Evolutionary conservation across 2,888 invertebrate species (phyloP).

Genomic region (Eucera pruinosa): DNA sequence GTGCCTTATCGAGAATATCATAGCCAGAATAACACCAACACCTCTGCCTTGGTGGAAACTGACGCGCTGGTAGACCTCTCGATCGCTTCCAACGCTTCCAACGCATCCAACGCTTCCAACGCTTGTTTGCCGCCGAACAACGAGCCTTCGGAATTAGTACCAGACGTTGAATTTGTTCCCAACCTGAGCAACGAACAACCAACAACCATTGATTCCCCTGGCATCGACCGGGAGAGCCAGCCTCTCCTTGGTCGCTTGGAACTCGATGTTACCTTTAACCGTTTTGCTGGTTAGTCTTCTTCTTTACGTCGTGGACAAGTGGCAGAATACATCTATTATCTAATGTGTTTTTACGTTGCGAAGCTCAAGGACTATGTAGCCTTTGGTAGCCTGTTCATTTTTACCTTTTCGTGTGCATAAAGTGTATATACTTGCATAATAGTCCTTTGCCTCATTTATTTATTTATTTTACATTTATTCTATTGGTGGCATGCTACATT

Average conservation of each 20-base stretch:
- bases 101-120: slow-evolving; percentile 61
- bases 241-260: slow-evolving; percentile 94
- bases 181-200: slow-evolving; percentile 86
- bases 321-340: too few species aligned
- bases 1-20: slow-evolving; percentile 84
- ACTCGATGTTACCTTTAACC: slow-evolving; percentile 91
- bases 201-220: slow-evolving; percentile 92
- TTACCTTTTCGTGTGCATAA: too few species aligned
- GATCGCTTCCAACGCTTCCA: slow-evolving; percentile 66
- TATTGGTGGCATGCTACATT: too few species aligned
- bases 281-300: slow-evolving; percentile 91
- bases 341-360: too few species aligned
- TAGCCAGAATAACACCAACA: slow-evolving; percentile 80
- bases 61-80: slow-evolving; percentile 82
- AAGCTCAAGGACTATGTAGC: too few species aligned
- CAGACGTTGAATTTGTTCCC: slow-evolving; percentile 91
- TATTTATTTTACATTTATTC: too few species aligned
- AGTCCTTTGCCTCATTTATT: too few species aligned
- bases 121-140: slow-evolving; percentile 67
- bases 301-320: too few species aligned
- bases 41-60: slow-evolving; percentile 77
- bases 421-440: too few species aligned
- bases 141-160: slow-evolving; percentile 84
- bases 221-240: slow-evolving; percentile 95
- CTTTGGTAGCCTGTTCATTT: too few species aligned